These are phyloP conservation scores for Coenonympha arcania DNA, from an alignment of 2,888 invertebrate species.

Conservation along the genomic window DNA sequence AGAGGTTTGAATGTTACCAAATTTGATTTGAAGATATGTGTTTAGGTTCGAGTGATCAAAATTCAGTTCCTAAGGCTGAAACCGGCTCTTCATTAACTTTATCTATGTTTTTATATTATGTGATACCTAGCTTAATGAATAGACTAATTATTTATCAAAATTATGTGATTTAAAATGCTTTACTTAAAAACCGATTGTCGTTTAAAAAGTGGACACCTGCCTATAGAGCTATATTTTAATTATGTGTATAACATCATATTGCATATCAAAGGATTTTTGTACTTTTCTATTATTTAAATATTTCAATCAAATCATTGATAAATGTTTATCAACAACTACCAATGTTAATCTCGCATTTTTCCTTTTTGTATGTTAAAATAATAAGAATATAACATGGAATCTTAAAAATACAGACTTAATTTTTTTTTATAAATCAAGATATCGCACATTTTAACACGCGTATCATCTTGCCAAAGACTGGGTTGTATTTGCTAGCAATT, in stretches of 20 bases:
- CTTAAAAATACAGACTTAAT: neutral
- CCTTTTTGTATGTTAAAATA: too few relatives aligned
- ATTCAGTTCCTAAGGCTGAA: neutral
- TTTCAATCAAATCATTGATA: too few relatives aligned
- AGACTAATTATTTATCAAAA: neutral
- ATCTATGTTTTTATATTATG: neutral
- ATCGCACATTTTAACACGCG: neutral
- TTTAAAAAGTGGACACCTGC: too few relatives aligned
- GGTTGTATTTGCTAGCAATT: neutral
- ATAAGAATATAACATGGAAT: too few relatives aligned
- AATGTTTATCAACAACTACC: too few relatives aligned
- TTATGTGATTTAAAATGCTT: neutral
- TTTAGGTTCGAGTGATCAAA: neutral
- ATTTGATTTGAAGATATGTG: neutral
- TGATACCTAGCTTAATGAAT: neutral
- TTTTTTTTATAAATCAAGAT: neutral
- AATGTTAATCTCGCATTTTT: too few relatives aligned
- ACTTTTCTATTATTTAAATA: too few relatives aligned
- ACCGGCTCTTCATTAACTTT: neutral
- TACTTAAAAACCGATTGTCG: neutral
- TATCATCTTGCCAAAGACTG: neutral
- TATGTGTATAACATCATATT: too few relatives aligned
- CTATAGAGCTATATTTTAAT: too few relatives aligned
- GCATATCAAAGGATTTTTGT: too few relatives aligned
- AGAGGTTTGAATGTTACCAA: neutral